Base-by-base conservation (phyloP, 1,140 invertebrate genomes). In the Diabrotica virgifera region DNA sequence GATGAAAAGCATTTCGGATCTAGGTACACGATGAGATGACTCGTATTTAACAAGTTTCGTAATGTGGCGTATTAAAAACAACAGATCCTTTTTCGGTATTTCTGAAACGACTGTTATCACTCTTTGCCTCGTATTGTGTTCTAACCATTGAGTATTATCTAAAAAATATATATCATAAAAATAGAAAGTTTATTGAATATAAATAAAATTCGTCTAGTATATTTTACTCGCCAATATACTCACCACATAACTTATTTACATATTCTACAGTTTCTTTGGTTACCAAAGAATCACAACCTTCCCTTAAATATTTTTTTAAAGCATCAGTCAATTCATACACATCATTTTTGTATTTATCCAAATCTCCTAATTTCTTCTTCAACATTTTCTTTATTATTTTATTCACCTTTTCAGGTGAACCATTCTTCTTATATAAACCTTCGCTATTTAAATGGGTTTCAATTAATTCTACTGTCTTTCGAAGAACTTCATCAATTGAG, bases 1-100 rank as follows among this genome's bases (percentile, higher is more conserved):
- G 11, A 62, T 64, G 7, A 36, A 53, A n/a, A 70, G 59, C 14
- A 68, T 36, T 8, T 68, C 66, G 5, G 61, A 36, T 61, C 52
- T 70, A 11, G 61, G 5, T 5, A 61, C 59, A 5, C 59, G 59
- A 36, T 64, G 54, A 7, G 8, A 5, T 8, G 63, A 14, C 40
- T 70, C 90, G 70, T 91, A 86, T 50, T 90, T 87, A 0, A 95
- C 93, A 36, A 99, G 91, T 72, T 88, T 85, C 9, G 92, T 89
- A 63, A 99, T 81, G 82, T 99, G 97, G 11, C 90, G 85, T 85
- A 97, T 93, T 64, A 99, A 82, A 80, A 94, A 97, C 74, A 97
- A 90, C 9, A 97, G 81, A 67, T 91, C 86, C 71, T 70, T 72
- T 60, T 69, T 66, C 0, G 70, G 66, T 0, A 63, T 62, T 14